phyloP scores from a whole-genome alignment of 2,113 vertebrate species.

The Labrus mixtus region DNA sequence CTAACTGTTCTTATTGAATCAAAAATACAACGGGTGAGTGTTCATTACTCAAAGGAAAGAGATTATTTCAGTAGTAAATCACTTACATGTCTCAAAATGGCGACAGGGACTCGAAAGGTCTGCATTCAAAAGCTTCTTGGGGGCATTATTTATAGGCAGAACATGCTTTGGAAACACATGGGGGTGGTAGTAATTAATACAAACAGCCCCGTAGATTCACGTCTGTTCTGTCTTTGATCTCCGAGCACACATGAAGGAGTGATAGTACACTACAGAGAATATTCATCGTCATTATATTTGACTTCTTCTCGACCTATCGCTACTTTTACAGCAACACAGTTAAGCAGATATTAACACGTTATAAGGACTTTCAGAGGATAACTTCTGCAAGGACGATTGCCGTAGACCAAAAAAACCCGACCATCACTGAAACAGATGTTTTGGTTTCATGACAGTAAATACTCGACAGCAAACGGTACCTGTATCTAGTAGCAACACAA shows the following conservation, averaged over 20 bases:
- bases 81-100: constrained; percentile 5
- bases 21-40: neutral
- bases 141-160: constrained; percentile 29
- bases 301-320: constrained; percentile 63
- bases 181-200: neutral
- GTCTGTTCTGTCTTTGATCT: neutral
- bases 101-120: constrained; percentile 5
- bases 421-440: neutral
- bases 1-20: neutral
- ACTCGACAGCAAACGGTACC: constrained; percentile 51
- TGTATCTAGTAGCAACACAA: constrained; percentile 71
- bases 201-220: constrained; percentile 29
- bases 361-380: constrained; percentile 41
- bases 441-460: constrained; percentile 52
- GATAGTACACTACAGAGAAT: constrained; percentile 67
- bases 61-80: neutral
- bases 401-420: neutral
- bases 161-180: constrained; percentile 50
- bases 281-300: constrained; percentile 58
- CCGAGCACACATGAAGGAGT: constrained; percentile 37
- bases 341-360: constrained; percentile 72
- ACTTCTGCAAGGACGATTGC: constrained; percentile 4
- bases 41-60: constrained; percentile 10
- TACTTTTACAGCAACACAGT: constrained; percentile 76
- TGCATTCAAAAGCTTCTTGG: constrained; percentile 26